Evolutionary conservation across 2,113 vertebrate genomes (phyloP).

Genomic region (Micromys minutus): DNA sequence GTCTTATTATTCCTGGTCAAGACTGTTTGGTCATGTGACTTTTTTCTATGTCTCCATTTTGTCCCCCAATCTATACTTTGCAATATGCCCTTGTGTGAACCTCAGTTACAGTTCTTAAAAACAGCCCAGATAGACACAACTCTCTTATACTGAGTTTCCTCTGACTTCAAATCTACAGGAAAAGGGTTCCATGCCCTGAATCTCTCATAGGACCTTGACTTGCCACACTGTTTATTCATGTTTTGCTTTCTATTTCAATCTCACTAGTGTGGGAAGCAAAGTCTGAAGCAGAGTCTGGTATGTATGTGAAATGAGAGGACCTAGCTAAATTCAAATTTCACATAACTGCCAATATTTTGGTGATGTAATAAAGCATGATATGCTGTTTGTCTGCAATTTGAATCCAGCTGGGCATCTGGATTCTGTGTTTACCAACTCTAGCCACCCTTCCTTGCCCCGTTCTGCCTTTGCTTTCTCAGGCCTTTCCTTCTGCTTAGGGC

Average conservation of each 20-base stretch:
- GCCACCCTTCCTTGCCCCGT: neutral
- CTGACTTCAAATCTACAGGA: neutral
- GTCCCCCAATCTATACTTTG: fast-evolving
- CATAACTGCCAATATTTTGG: neutral
- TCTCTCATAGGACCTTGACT: neutral
- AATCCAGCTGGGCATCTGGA: neutral
- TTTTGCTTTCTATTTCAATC: neutral
- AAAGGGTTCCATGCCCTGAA: fast-evolving
- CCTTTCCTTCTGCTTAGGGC: neutral
- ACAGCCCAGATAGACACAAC: fast-evolving
- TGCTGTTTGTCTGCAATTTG: neutral
- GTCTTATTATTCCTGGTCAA: fast-evolving
- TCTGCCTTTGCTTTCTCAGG: neutral
- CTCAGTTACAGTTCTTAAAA: neutral
- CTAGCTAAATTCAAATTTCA: neutral
- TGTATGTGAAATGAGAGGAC: neutral
- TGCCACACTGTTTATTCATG: too few relatives aligned
- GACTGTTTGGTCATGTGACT: fast-evolving
- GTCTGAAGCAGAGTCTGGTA: neutral
- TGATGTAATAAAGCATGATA: neutral
- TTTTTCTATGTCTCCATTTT: fast-evolving
- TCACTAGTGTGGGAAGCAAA: neutral
- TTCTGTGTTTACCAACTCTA: neutral
- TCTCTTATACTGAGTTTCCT: too few relatives aligned
- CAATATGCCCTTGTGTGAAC: fast-evolving